A percentile compares a stretch with the other conserved stretches of the same genome.
These are phyloP conservation scores for Agrochola lychnidis DNA, from an alignment of 2,888 invertebrate species.

Conservation along the genomic window DNA sequence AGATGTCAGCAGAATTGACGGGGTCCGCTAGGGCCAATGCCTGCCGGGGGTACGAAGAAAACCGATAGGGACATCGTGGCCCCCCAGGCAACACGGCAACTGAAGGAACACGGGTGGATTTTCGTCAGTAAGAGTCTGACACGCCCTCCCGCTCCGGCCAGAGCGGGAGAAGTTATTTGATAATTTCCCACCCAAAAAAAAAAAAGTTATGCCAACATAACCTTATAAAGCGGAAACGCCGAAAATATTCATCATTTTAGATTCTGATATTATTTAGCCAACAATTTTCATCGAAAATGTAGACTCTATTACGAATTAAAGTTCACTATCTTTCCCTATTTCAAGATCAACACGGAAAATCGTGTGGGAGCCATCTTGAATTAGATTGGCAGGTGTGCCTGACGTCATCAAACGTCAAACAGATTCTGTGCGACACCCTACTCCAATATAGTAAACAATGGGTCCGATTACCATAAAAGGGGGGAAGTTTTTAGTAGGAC, in stretches of 20 bases:
- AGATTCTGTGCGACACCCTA: constrained; percentile 10
- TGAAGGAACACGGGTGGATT: no score
- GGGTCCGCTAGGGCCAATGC: no score
- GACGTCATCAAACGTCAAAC: constrained; percentile 33
- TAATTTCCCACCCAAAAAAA: no score
- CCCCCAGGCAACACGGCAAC: no score
- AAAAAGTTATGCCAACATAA: neutral
- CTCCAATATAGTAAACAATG: constrained; percentile 50
- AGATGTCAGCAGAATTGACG: no score
- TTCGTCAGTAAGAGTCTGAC: no score
- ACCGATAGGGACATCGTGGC: no score
- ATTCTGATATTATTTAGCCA: neutral
- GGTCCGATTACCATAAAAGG: constrained; percentile 39
- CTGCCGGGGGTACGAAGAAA: no score
- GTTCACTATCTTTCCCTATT: neutral
- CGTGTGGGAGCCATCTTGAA: constrained; percentile 18
- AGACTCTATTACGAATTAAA: neutral
- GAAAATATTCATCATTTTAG: neutral
- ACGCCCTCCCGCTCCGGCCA: no score
- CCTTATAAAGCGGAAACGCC: neutral
- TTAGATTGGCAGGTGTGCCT: constrained; percentile 46
- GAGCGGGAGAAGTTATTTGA: no score
- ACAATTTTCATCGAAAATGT: neutral
- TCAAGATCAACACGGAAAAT: neutral
- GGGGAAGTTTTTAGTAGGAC: neutral